Conservation (phyloP, 2,888 invertebrate species). For the Cryptophagus acutangulus region DNA sequence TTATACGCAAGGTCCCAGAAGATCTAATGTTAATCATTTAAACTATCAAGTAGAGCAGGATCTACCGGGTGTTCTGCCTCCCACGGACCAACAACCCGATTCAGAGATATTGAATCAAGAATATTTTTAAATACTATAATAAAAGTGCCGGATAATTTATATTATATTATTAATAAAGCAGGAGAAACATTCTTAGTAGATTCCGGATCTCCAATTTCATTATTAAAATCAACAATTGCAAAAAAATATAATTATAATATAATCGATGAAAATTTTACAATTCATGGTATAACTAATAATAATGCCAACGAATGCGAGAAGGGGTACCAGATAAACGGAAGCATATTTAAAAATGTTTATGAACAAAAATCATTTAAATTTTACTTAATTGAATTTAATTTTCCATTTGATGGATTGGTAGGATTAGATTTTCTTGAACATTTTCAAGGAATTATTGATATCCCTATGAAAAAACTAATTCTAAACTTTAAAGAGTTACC, state of each 20-base stretch:
- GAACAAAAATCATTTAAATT: background rate
- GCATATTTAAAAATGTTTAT: too few species aligned
- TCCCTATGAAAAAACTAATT: background rate
- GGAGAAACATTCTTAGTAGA: background rate
- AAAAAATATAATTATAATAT: background rate
- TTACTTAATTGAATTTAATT: background rate
- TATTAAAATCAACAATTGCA: too few species aligned
- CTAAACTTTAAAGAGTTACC: background rate
- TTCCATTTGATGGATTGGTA: background rate
- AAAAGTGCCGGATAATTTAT: background rate
- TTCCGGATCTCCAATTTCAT: constrained; percentile 1
- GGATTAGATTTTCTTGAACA: background rate
- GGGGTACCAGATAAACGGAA: too few species aligned
- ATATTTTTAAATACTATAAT: background rate
- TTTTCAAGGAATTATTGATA: background rate
- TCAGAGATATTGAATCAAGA: background rate
- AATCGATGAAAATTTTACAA: background rate
- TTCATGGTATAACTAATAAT: background rate
- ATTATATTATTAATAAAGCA: background rate
- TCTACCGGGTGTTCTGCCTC: background rate
- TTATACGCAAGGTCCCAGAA: background rate
- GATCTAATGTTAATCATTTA: background rate
- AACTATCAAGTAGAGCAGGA: background rate
- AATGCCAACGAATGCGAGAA: background rate
- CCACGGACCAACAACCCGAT: background rate